Conservation (phyloP, 2,113 vertebrate genomes). For the Cepphus grylle region DNA sequence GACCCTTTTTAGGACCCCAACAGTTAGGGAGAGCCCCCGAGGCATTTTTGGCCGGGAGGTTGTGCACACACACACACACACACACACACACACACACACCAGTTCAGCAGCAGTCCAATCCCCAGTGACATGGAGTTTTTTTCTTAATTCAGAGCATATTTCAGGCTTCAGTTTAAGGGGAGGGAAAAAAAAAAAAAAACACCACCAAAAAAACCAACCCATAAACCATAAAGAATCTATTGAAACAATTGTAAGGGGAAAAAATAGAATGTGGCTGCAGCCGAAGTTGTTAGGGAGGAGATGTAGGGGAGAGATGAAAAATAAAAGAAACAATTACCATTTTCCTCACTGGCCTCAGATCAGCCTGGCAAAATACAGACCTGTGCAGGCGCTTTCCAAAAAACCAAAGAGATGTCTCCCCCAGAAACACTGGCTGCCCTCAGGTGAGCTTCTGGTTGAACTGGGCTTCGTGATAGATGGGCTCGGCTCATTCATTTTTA, state of each 20-base stretch:
- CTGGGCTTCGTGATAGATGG: not conserved
- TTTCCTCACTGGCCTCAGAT: not conserved
- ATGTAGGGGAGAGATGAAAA: slow-evolving; percentile 5
- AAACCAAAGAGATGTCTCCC: not conserved
- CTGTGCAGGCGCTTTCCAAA: not conserved
- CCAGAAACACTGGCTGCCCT: not conserved
- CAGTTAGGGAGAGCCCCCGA: slow-evolving; percentile 65
- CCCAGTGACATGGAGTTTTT: slow-evolving; percentile 64
- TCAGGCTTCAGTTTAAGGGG: slow-evolving; percentile 39
- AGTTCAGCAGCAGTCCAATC: slow-evolving; percentile 64
- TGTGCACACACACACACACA: not conserved
- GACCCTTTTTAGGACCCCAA: slow-evolving; percentile 69
- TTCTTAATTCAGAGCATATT: slow-evolving; percentile 73
- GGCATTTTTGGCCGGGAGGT: slow-evolving; percentile 55
- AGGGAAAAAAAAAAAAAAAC: not conserved
- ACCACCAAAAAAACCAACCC: slow-evolving; percentile 36
- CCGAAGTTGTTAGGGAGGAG: not conserved
- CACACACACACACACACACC: slow-evolving; percentile 44
- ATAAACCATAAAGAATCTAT: slow-evolving; percentile 63
- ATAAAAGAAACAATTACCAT: not conserved
- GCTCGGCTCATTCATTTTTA: not conserved
- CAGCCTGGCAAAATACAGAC: not conserved
- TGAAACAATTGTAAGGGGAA: slow-evolving; percentile 47
- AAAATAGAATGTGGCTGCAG: slow-evolving; percentile 40
- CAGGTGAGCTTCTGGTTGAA: not conserved